phyloP scores from a whole-genome alignment of 2,797 vertebrate genomes.

The Austrolebias charrua region DNA sequence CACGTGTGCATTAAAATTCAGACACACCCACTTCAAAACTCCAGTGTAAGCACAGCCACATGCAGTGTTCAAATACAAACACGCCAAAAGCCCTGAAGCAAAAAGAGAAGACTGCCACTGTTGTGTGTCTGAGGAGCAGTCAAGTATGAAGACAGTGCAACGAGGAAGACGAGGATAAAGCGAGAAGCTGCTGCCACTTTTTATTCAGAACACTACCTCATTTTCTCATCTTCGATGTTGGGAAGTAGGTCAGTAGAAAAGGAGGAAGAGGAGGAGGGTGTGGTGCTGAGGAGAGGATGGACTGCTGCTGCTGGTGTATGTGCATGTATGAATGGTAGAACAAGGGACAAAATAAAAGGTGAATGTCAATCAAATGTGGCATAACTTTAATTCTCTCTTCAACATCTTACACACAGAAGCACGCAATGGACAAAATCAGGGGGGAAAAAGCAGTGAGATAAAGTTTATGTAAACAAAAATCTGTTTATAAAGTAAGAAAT shows the following conservation, averaged over 20 bases:
- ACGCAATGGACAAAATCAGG: no score
- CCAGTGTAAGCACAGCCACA: slow-evolving; percentile 23
- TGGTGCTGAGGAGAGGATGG: no score
- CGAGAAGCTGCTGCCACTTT: slow-evolving; percentile 68
- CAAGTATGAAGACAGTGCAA: slow-evolving; percentile 40
- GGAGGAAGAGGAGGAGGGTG: no score
- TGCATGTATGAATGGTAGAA: no score
- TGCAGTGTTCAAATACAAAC: slow-evolving; percentile 30
- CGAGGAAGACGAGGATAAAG: slow-evolving; percentile 34
- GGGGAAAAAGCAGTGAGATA: no score
- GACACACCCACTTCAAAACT: slow-evolving; percentile 38
- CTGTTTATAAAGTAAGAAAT: not conserved
- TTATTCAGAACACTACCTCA: slow-evolving; percentile 71
- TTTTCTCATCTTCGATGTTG: slow-evolving; percentile 54
- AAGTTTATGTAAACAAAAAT: no score
- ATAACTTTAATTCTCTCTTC: slow-evolving; percentile 19
- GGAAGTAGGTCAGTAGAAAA: no score
- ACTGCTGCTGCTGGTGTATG: no score
- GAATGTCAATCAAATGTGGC: slow-evolving; percentile 42
- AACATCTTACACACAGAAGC: slow-evolving; percentile 43
- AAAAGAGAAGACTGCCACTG: slow-evolving; percentile 33
- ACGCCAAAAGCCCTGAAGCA: slow-evolving; percentile 32
- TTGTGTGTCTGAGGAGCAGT: slow-evolving; percentile 37
- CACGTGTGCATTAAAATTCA: slow-evolving; percentile 6
- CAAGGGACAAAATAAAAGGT: no score